Conservation (phyloP, 1,140 invertebrate species). For the Forficula auricularia region DNA sequence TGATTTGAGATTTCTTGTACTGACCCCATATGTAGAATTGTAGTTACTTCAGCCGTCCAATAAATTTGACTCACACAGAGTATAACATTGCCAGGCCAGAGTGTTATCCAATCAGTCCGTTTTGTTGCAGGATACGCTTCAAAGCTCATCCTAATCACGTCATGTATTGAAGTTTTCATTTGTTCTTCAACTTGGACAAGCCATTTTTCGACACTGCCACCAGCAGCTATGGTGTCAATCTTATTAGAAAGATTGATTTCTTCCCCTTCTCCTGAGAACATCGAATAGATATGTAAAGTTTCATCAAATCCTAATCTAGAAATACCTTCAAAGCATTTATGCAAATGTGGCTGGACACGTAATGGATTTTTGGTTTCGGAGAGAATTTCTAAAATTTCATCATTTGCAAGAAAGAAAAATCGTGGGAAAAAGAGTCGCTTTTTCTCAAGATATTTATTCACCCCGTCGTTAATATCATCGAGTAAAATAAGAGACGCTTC, state of each 20-base stretch:
- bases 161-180: constrained; percentile 57
- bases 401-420: constrained; percentile 90
- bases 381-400: constrained; percentile 87
- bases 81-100: constrained; percentile 80
- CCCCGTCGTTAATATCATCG: constrained; percentile 68
- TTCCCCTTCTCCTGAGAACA: constrained; percentile 74
- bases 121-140: constrained; percentile 44
- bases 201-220: constrained; percentile 87
- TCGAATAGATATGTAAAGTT: constrained; percentile 61
- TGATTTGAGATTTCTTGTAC: constrained; percentile 34
- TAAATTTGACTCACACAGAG: constrained; percentile 74
- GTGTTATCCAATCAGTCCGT: constrained; percentile 55
- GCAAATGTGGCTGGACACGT: constrained; percentile 75
- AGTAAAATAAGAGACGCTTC: constrained; percentile 51
- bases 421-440: constrained; percentile 80
- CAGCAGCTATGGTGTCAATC: constrained; percentile 60
- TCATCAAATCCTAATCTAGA: constrained; percentile 51
- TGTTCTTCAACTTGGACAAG: constrained; percentile 66
- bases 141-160: constrained; percentile 52
- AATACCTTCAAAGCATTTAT: constrained; percentile 81
- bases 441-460: constrained; percentile 79
- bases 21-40: constrained; percentile 39
- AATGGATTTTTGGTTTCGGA: constrained; percentile 79
- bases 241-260: constrained; percentile 46
- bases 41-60: constrained; percentile 69